Evolutionary conservation across 2,888 invertebrate species (phyloP).

Genomic region (Zygaena filipendulae): DNA sequence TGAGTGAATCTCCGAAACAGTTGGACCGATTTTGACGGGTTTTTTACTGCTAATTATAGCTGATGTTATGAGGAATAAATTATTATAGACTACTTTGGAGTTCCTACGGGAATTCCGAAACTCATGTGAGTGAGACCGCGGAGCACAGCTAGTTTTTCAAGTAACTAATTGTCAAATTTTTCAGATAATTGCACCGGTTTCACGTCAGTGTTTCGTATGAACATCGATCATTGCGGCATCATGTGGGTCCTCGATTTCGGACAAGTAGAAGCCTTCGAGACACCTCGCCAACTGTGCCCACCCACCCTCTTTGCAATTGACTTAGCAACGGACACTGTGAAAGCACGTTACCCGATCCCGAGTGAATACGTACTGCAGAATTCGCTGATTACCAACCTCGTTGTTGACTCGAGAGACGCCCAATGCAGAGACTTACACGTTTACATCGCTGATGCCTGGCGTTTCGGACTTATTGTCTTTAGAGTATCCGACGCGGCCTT

Average conservation of each 20-base stretch:
- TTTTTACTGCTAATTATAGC: too few species aligned
- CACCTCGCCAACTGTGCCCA: slow-evolving; percentile 75
- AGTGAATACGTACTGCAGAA: slow-evolving; percentile 73
- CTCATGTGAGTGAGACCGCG: too few species aligned
- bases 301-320: slow-evolving; percentile 81
- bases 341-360: slow-evolving; percentile 74
- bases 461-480: slow-evolving; percentile 72
- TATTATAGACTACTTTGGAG: too few species aligned
- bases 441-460: slow-evolving; percentile 77
- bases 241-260: slow-evolving; percentile 87
- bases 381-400: slow-evolving; percentile 74
- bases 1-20: too few species aligned
- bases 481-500: slow-evolving; percentile 67
- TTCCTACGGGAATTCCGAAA: too few species aligned
- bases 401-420: slow-evolving; percentile 72
- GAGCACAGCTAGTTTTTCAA: too few species aligned
- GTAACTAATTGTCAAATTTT: too few species aligned
- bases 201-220: slow-evolving; percentile 82
- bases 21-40: too few species aligned
- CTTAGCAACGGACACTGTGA: slow-evolving; percentile 71
- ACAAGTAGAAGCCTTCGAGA: slow-evolving; percentile 74
- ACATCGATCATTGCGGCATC: slow-evolving; percentile 79
- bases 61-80: too few species aligned
- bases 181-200: slow-evolving; percentile 67
- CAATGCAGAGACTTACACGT: slow-evolving; percentile 73